These are phyloP conservation scores for Sebastes hubbsi DNA, from an alignment of 2,797 vertebrate genomes.

Conservation along the genomic window DNA sequence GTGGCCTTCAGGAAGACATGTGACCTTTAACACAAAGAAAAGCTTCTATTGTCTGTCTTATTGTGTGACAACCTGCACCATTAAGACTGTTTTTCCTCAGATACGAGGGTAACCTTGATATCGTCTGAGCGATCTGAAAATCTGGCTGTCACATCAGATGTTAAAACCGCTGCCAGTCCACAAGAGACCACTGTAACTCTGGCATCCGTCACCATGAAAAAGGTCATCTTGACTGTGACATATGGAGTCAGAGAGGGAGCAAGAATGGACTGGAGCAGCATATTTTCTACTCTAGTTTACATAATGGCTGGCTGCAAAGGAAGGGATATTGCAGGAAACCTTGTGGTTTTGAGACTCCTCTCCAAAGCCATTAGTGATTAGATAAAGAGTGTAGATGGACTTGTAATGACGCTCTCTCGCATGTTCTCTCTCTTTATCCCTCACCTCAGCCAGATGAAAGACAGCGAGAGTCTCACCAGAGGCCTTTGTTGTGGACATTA, in stretches of 20 bases:
- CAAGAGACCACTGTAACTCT: conserved; percentile 37
- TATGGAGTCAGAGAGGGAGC: conserved; percentile 6
- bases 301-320: conserved; percentile 53
- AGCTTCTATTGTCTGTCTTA: conserved; percentile 1
- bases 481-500: conserved; percentile 62
- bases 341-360: conserved; percentile 62
- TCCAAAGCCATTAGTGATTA: conserved; percentile 76
- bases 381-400: conserved; percentile 72
- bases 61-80: not conserved
- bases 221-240: conserved; percentile 46
- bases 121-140: conserved; percentile 15
- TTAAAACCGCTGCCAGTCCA: conserved; percentile 31
- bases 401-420: conserved; percentile 67
- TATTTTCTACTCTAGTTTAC: conserved; percentile 58
- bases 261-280: conserved; percentile 17
- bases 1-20: conserved; percentile 24
- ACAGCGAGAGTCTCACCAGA: conserved; percentile 25
- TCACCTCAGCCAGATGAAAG: conserved; percentile 66
- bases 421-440: conserved; percentile 42
- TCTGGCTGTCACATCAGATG: conserved; percentile 47
- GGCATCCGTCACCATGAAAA: conserved; percentile 45
- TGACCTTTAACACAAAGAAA: conserved; percentile 52
- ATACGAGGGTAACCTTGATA: conserved; percentile 31
- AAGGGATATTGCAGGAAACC: conserved; percentile 35
- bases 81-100: conserved; percentile 5